These are phyloP conservation scores for Thalpophila matura DNA, from an alignment of 2,888 invertebrate species.

Conservation along the genomic window DNA sequence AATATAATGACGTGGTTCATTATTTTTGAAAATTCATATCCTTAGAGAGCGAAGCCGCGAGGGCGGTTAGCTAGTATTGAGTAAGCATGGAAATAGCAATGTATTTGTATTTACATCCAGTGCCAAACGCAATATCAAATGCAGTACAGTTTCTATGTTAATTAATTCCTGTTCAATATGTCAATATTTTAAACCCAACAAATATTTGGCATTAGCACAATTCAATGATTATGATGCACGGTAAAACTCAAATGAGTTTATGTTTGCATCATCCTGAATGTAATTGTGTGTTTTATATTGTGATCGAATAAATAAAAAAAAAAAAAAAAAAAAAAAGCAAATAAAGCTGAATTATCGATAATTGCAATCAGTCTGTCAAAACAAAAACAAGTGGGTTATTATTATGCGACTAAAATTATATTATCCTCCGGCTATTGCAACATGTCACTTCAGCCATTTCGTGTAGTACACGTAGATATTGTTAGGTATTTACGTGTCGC, in stretches of 20 bases:
- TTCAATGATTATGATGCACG: too few species aligned
- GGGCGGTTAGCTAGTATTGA: too few species aligned
- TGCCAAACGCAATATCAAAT: neutral
- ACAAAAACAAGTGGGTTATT: neutral
- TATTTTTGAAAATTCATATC: too few species aligned
- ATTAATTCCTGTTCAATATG: neutral
- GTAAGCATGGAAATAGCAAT: neutral
- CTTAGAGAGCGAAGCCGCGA: too few species aligned
- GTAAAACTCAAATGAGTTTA: too few species aligned
- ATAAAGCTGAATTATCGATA: neutral
- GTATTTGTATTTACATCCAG: neutral
- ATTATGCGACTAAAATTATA: slow-evolving; percentile 8
- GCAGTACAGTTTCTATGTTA: neutral
- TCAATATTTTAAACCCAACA: too few species aligned
- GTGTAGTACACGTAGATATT: neutral
- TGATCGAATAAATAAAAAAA: too few species aligned
- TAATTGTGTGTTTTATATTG: too few species aligned
- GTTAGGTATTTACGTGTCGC: neutral
- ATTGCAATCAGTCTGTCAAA: neutral
- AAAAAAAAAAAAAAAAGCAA: neutral
- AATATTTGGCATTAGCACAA: too few species aligned
- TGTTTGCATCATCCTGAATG: too few species aligned
- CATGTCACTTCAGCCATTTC: slow-evolving; percentile 2
- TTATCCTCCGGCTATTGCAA: neutral
- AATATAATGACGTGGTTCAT: too few species aligned